A percentile compares a stretch with the other conserved stretches of the same genome.
Evolutionary conservation across 2,888 invertebrate genomes (phyloP).

Genomic region (Dromius quadrimaculatus): DNA sequence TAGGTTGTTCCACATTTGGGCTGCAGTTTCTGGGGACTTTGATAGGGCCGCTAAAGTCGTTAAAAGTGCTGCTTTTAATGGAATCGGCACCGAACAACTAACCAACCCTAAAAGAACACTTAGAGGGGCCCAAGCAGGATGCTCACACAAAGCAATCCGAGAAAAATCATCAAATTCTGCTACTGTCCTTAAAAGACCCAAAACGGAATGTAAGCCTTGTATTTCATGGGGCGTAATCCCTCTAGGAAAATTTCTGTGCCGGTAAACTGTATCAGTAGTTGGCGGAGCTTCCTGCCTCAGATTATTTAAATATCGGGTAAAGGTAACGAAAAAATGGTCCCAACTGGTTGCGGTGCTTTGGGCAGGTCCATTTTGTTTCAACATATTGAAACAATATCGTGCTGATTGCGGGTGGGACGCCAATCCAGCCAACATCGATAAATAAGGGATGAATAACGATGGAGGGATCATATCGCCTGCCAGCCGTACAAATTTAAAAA

Average conservation of each 20-base stretch:
- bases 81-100: constrained; percentile 87
- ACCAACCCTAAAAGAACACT: constrained; percentile 85
- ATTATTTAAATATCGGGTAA: constrained; percentile 78
- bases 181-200: constrained; percentile 82
- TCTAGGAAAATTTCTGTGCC: constrained; percentile 68
- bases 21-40: constrained; percentile 81
- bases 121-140: constrained; percentile 88
- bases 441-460: constrained; percentile 86
- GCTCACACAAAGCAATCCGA: constrained; percentile 85
- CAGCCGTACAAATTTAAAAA: constrained; percentile 91
- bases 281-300: constrained; percentile 78
- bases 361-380: constrained; percentile 76
- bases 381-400: constrained; percentile 80
- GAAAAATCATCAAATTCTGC: constrained; percentile 85
- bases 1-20: constrained; percentile 86
- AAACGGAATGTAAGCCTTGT: constrained; percentile 86
- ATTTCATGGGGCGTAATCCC: constrained; percentile 85
- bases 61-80: constrained; percentile 88
- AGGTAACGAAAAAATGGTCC: constrained; percentile 88
- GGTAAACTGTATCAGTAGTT: constrained; percentile 75
- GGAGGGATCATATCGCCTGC: constrained; percentile 89
- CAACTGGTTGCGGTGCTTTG: constrained; percentile 75
- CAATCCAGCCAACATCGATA: constrained; percentile 87
- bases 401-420: constrained; percentile 83
- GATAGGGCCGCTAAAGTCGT: constrained; percentile 83